phyloP scores from a whole-genome alignment of 1,140 invertebrate genomes.

The Drosophila asahinai region DNA sequence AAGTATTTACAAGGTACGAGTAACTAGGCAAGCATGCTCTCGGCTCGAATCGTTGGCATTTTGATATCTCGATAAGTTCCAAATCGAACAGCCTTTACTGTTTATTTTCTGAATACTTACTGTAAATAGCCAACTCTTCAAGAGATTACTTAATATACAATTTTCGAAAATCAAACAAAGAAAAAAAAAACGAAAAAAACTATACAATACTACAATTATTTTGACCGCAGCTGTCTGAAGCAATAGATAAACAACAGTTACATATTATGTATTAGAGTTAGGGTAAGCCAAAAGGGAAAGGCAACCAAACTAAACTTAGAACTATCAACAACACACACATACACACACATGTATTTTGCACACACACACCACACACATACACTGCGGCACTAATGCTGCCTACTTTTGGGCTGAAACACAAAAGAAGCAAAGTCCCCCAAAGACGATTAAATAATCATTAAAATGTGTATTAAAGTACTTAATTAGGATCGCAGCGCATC shows the following conservation, averaged over 20 bases:
- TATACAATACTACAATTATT: background rate
- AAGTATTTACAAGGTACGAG: background rate
- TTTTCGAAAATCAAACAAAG: background rate
- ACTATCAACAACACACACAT: background rate
- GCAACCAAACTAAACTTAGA: slow-evolving; percentile 27
- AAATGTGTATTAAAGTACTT: slow-evolving; percentile 28
- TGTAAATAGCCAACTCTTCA: slow-evolving; percentile 26
- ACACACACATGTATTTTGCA: slow-evolving; percentile 28
- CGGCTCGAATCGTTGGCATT: background rate
- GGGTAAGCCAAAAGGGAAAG: slow-evolving; percentile 23
- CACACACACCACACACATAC: slow-evolving; percentile 25
- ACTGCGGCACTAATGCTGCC: slow-evolving; percentile 33
- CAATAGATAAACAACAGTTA: background rate
- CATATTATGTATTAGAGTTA: slow-evolving; percentile 36
- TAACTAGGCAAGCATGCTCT: background rate
- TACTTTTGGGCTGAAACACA: slow-evolving; percentile 52
- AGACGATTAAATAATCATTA: slow-evolving; percentile 5
- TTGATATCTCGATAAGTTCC: background rate
- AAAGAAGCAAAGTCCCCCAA: background rate
- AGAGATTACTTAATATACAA: background rate
- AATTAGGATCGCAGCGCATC: slow-evolving; percentile 26
- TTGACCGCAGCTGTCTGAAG: slow-evolving; percentile 23
- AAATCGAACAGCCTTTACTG: background rate
- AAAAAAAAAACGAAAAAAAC: background rate
- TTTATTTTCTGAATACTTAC: slow-evolving; percentile 7